Evolutionary conservation across 2,113 vertebrate species (phyloP), one percentile per base, ranked within the genome.

Genomic region (Microcebus ravelobensis): DNA sequence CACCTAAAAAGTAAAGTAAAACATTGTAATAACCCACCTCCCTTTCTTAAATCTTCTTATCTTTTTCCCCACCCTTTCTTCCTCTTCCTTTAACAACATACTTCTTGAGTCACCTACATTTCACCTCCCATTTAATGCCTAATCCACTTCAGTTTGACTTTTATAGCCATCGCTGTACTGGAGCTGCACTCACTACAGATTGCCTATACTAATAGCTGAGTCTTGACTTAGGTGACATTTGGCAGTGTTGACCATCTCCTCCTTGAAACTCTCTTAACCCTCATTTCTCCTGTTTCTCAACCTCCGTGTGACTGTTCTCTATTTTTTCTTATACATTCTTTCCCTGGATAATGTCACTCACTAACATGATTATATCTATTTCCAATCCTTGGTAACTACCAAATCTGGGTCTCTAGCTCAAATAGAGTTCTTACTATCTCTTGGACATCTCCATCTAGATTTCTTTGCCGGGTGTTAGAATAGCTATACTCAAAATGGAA

Each of bases 1-100:
- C 20, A 71, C 84, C 59, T 94, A 65, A 90, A 93, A 95, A 70
- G n/a, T 79, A 85, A 84, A 81, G n/a, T 79, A 85, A 84, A 84
- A 20, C 73, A 45, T 83, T 83, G 29, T 83, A 25, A 29, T 68
- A 55, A 68, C 25, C 13, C 34, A 39, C 70, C 71, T 90, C 12
- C 70, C 36, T 93, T 77, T 83, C 48, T 67, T 88, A 50, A 84
- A 84, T 31, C 76, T 39, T 31, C 68, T 39, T 82, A 9, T 55
- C n/a, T 87, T 39, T 83, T 31, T 82, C 59, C 11, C 12, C 12
- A 63, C 29, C 15, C 23, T 34, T 80, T 27, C 34, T 63, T 91
- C 65, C 39, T 15, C 14, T 89, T 74, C 10, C 34, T 25, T 76
- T 81, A 77, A 67, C 21, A 83, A 17, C 65, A 5, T 84, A 17